phyloP scores from a whole-genome alignment of 2,888 invertebrate genomes.

The Lasioglossum figueresi region DNA sequence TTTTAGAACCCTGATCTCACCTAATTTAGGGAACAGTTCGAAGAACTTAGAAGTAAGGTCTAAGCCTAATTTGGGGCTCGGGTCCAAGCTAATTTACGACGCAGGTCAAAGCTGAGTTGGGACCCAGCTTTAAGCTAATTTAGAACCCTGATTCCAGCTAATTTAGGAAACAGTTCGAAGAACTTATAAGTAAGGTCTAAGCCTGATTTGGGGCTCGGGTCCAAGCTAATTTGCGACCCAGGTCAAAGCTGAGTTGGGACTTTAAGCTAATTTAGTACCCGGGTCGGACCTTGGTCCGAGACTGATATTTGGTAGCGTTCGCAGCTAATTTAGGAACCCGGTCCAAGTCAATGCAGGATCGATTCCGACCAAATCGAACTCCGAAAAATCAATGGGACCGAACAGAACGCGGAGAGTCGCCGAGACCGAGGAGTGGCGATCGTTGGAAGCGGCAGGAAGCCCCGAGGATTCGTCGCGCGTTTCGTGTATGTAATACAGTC shows the following conservation, averaged over 20 bases:
- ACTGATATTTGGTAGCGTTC: no score
- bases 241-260: no score
- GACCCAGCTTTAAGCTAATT: no score
- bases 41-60: not conserved
- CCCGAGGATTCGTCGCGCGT: slow-evolving; percentile 36
- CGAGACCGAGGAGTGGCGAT: not conserved
- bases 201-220: no score
- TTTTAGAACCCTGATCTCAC: not conserved
- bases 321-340: no score
- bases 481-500: slow-evolving; percentile 53
- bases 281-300: no score
- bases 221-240: no score
- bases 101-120: no score
- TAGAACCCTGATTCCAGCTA: not conserved
- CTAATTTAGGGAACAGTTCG: not conserved
- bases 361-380: not conserved
- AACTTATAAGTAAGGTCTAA: not conserved
- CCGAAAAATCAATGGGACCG: slow-evolving; percentile 19
- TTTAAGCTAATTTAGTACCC: no score
- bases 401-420: not conserved
- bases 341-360: not conserved
- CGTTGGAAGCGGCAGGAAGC: not conserved
- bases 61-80: no score
- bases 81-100: no score
- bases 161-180: not conserved